Evolutionary conservation across 2,888 invertebrate genomes (phyloP).

Genomic region (Luffia ferchaultella): DNA sequence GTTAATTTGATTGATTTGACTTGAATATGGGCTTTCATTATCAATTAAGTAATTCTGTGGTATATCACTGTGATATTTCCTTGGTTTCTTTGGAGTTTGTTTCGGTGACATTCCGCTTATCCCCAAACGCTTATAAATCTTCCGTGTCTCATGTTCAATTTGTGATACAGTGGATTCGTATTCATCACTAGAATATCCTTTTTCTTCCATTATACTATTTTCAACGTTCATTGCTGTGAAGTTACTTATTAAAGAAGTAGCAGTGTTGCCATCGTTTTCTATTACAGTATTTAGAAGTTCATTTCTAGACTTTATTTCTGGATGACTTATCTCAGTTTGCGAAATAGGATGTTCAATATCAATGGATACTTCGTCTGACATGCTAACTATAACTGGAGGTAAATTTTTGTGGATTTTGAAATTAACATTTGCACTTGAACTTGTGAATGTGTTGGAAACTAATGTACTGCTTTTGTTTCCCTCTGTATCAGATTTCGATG

Average conservation of each 20-base stretch:
- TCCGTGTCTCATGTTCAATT: no score
- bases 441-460: not conserved
- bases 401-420: no score
- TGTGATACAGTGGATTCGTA: no score
- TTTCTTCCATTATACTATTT: no score
- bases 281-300: slow-evolving; percentile 10
- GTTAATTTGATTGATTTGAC: not conserved
- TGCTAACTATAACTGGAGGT: not conserved
- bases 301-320: slow-evolving; percentile 4
- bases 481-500: not conserved
- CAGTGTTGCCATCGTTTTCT: slow-evolving; percentile 8
- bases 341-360: not conserved
- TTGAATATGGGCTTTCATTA: not conserved
- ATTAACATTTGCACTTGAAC: not conserved
- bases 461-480: not conserved
- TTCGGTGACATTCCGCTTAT: no score
- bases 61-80: not conserved
- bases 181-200: no score
- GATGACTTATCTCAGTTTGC: not conserved
- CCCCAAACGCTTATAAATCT: no score
- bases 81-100: no score
- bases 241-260: no score
- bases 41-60: not conserved
- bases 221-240: no score
- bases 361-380: slow-evolving; percentile 4